Percentiles rank a stretch among this genome's conserved stretches.
These are phyloP conservation scores for Dynastes tityus DNA, from an alignment of 2,888 invertebrate genomes.

Conservation along the genomic window DNA sequence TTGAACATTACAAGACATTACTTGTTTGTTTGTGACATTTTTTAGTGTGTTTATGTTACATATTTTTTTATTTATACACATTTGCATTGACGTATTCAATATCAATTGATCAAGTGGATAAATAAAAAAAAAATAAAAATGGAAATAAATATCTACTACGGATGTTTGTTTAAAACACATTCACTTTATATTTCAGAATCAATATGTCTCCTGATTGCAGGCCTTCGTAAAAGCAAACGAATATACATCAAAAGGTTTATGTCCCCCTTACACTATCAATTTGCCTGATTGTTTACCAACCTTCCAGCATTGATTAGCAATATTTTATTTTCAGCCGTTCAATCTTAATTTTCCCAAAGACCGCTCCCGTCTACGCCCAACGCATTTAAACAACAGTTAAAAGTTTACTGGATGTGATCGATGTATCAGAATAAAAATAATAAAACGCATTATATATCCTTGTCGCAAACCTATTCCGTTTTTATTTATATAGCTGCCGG, in stretches of 20 bases:
- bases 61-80: too few relatives aligned
- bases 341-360: slow-evolving; percentile 4
- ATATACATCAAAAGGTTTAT: not conserved
- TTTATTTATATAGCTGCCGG: slow-evolving; percentile 32
- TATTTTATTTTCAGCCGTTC: slow-evolving; percentile 22
- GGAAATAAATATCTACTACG: too few relatives aligned
- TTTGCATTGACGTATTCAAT: too few relatives aligned
- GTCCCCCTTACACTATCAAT: not conserved
- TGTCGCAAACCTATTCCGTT: slow-evolving; percentile 8
- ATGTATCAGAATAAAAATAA: slow-evolving; percentile 43
- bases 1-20: too few relatives aligned
- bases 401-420: slow-evolving; percentile 33
- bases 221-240: not conserved
- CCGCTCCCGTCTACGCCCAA: not conserved
- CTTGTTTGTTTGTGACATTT: too few relatives aligned
- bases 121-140: too few relatives aligned
- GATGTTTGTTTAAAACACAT: too few relatives aligned
- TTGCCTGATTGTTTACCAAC: slow-evolving; percentile 28
- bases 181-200: too few relatives aligned
- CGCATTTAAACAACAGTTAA: slow-evolving; percentile 16
- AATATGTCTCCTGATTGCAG: too few relatives aligned
- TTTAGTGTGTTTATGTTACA: too few relatives aligned
- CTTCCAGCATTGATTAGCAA: slow-evolving; percentile 14
- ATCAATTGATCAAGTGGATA: too few relatives aligned
- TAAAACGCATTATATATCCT: slow-evolving; percentile 43